A percentile compares a stretch with the other conserved stretches of the same genome.
Evolutionary conservation across 2,797 vertebrate species (phyloP).

Genomic region (Mormyrus proboscirostris): DNA sequence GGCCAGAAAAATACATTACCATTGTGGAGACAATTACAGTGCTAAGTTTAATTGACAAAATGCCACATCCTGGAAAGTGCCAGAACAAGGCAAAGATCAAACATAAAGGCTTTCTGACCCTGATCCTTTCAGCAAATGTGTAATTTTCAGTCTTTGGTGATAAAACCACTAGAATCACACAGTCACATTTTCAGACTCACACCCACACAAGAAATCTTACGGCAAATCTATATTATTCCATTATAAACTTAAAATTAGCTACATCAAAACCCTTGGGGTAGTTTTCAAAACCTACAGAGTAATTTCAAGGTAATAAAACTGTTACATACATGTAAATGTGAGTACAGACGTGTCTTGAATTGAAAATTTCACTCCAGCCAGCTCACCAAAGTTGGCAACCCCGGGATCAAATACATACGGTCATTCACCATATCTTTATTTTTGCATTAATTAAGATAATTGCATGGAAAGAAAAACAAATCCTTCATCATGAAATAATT

Average conservation of each 20-base stretch:
- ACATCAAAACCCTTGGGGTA: neutral
- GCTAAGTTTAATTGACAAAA: neutral
- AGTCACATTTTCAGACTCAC: neutral
- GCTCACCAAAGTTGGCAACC: neutral
- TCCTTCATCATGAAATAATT: neutral
- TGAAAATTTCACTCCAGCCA: neutral
- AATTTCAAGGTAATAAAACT: neutral
- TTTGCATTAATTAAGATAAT: neutral
- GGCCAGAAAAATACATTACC: neutral
- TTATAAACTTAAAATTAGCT: neutral
- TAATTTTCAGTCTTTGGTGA: neutral
- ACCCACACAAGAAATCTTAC: neutral
- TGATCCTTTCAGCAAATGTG: neutral
- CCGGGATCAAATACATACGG: neutral
- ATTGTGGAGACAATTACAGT: neutral
- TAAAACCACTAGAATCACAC: neutral
- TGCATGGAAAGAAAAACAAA: neutral
- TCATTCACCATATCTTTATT: neutral
- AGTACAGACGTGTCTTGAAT: neutral
- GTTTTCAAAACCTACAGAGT: neutral
- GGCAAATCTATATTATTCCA: neutral
- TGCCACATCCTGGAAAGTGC: neutral
- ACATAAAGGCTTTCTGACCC: neutral
- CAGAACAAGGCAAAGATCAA: neutral
- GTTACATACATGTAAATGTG: neutral